Evolutionary conservation across 2,888 invertebrate genomes (phyloP).

Genomic region (Stictocephala bisonia): DNA sequence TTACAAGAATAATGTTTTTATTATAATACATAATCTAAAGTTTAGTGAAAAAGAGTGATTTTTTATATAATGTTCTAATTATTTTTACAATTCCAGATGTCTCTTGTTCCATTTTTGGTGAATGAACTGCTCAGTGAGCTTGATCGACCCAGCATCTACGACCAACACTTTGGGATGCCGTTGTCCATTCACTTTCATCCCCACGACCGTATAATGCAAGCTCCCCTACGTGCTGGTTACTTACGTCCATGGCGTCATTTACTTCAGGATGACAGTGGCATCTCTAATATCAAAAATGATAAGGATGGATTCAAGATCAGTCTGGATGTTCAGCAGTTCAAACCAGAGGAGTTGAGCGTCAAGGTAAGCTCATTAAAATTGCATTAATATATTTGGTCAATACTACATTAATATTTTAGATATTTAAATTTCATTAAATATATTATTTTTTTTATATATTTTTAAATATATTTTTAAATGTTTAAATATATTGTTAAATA

Average conservation of each 20-base stretch:
- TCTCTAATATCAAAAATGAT: slow-evolving; percentile 52
- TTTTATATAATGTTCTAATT: too few species aligned
- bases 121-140: slow-evolving; percentile 54
- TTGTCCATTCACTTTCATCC: slow-evolving; percentile 47
- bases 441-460: too few species aligned
- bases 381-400: too few species aligned
- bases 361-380: slow-evolving; percentile 64
- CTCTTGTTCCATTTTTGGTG: slow-evolving; percentile 56
- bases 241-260: slow-evolving; percentile 55
- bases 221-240: slow-evolving; percentile 54
- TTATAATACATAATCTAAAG: too few species aligned
- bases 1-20: too few species aligned
- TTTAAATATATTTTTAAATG: too few species aligned
- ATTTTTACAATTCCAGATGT: slow-evolving; percentile 56
- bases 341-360: slow-evolving; percentile 64
- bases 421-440: too few species aligned
- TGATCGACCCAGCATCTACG: slow-evolving; percentile 53
- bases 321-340: slow-evolving; percentile 64
- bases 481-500: too few species aligned
- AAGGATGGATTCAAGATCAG: slow-evolving; percentile 60
- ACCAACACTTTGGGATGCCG: slow-evolving; percentile 59
- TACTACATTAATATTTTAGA: too few species aligned
- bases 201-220: slow-evolving; percentile 24
- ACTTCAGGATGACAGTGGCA: slow-evolving; percentile 51
- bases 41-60: too few species aligned